Percentiles rank a stretch among this genome's conserved stretches.
phyloP scores from a whole-genome alignment of 2,888 invertebrate genomes.

The Anoncus sp. region DNA sequence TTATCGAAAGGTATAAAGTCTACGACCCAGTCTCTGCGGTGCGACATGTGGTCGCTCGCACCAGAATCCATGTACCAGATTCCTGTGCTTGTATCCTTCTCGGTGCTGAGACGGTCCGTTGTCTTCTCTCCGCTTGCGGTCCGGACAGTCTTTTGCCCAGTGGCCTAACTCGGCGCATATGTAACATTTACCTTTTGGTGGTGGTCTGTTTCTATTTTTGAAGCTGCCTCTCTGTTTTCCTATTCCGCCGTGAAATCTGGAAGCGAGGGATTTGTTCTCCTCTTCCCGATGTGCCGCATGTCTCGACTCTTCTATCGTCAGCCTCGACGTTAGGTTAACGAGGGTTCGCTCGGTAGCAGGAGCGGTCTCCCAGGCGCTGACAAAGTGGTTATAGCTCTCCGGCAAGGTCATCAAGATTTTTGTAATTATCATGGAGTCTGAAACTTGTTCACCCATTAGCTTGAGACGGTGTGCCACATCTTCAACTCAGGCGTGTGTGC shows the following conservation, averaged over 20 bases:
- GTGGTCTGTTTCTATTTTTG: too few relatives aligned
- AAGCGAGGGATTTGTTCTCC: constrained; percentile 9
- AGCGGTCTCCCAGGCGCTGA: constrained; percentile 62
- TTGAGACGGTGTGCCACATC: constrained; percentile 54
- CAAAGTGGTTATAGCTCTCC: constrained; percentile 61
- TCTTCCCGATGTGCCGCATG: too few relatives aligned
- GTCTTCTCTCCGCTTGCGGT: constrained; percentile 4
- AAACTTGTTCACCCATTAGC: constrained; percentile 36
- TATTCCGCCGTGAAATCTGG: constrained; percentile 22
- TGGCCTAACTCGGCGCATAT: too few relatives aligned
- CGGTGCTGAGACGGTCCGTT: too few relatives aligned
- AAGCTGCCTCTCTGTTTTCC: too few relatives aligned
- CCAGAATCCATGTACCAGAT: constrained; percentile 20
- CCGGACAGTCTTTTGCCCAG: too few relatives aligned
- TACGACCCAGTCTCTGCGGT: constrained; percentile 15
- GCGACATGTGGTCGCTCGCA: constrained; percentile 20
- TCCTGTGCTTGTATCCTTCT: neutral
- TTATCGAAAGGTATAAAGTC: constrained; percentile 19
- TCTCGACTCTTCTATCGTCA: constrained; percentile 50
- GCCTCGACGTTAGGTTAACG: constrained; percentile 33
- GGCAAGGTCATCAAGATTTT: constrained; percentile 50
- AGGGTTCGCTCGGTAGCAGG: constrained; percentile 37
- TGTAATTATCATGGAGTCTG: constrained; percentile 46
- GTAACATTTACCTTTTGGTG: too few relatives aligned
- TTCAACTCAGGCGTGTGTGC: constrained; percentile 64